phyloP scores from a whole-genome alignment of 2,888 invertebrate species.

The Drosophila maculinotata region DNA sequence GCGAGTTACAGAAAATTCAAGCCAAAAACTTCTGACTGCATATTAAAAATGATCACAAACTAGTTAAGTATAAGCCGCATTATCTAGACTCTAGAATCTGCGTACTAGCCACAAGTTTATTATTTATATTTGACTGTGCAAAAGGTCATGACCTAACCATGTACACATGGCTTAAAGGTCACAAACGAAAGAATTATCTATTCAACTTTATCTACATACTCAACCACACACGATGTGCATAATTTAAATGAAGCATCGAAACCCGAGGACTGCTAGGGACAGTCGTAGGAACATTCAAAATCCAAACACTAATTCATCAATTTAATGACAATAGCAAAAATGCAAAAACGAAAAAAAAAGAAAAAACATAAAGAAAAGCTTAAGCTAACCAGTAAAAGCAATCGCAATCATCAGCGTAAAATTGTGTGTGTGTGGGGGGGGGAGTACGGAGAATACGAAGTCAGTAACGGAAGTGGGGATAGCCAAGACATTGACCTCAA shows the following conservation, averaged over 20 bases:
- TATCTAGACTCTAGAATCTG: neutral
- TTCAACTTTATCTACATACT: neutral
- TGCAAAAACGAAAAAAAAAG: slow-evolving; percentile 8
- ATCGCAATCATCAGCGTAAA: slow-evolving; percentile 52
- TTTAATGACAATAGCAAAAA: slow-evolving; percentile 49
- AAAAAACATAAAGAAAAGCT: neutral
- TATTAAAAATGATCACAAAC: too few relatives aligned
- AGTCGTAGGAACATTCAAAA: slow-evolving; percentile 22
- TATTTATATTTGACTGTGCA: neutral
- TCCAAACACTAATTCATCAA: slow-evolving; percentile 65
- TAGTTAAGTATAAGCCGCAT: neutral
- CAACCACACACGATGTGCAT: slow-evolving; percentile 1
- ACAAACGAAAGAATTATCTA: slow-evolving; percentile 11
- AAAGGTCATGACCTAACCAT: slow-evolving; percentile 19
- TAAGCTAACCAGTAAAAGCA: slow-evolving; percentile 3
- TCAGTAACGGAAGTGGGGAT: slow-evolving; percentile 37
- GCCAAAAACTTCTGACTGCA: too few relatives aligned
- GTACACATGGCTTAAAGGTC: slow-evolving; percentile 12
- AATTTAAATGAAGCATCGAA: neutral
- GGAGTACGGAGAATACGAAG: slow-evolving; percentile 9
- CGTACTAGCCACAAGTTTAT: neutral
- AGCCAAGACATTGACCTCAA: slow-evolving; percentile 64
- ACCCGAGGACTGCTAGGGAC: neutral
- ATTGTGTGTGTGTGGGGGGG: slow-evolving; percentile 1
- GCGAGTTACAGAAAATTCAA: too few relatives aligned